phyloP scores from a whole-genome alignment of 2,888 invertebrate species.

The Eubasilissa splendida region DNA sequence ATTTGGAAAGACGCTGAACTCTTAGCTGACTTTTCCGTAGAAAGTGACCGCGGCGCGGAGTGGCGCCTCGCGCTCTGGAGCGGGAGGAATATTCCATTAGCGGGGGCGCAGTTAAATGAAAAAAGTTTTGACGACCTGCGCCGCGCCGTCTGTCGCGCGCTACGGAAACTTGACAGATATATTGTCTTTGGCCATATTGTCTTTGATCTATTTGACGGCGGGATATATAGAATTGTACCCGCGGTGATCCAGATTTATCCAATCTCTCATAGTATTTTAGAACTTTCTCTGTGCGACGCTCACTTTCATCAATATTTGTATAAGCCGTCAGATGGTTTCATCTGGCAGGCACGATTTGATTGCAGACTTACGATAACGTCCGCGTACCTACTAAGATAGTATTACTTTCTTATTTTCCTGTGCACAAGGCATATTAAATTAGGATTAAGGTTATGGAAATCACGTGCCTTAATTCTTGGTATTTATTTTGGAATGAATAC shows the following conservation, averaged over 20 bases:
- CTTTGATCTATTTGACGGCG: slow-evolving; percentile 24
- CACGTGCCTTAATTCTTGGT: too few species aligned
- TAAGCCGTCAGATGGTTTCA: slow-evolving; percentile 1
- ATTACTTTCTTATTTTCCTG: too few species aligned
- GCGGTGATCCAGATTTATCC: neutral
- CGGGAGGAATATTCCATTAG: slow-evolving; percentile 18
- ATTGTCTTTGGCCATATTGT: slow-evolving; percentile 33
- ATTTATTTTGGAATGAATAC: too few species aligned
- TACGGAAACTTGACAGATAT: slow-evolving; percentile 37
- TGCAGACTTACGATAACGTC: too few species aligned
- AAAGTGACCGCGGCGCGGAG: neutral
- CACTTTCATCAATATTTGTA: slow-evolving; percentile 8
- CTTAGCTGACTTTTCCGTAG: too few species aligned
- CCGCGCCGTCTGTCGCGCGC: slow-evolving; percentile 35
- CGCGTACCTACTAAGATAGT: too few species aligned
- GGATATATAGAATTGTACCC: neutral
- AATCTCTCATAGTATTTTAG: neutral
- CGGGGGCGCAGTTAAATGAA: slow-evolving; percentile 39
- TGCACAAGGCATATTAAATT: too few species aligned
- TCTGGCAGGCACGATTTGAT: too few species aligned
- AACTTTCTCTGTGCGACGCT: neutral
- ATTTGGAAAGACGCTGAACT: too few species aligned
- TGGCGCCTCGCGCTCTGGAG: too few species aligned
- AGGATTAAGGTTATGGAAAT: too few species aligned
- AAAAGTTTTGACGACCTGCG: slow-evolving; percentile 36